Evolutionary conservation across 2,888 invertebrate genomes (phyloP).

Genomic region (Bembecia ichneumoniformis): DNA sequence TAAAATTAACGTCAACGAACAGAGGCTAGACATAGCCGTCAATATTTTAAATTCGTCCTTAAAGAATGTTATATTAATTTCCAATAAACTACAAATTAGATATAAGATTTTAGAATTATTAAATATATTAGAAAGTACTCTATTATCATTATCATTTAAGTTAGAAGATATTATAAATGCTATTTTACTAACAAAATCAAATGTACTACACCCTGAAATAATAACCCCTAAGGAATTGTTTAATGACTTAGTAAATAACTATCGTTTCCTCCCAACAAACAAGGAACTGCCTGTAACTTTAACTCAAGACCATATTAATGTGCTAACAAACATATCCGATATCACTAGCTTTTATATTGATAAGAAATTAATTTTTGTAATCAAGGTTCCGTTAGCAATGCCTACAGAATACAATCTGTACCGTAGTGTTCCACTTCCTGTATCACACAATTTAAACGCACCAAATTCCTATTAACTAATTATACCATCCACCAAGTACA

Average conservation of each 20-base stretch:
- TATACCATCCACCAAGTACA: too few species aligned
- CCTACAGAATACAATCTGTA: too few species aligned
- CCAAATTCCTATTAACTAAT: too few species aligned
- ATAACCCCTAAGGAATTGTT: slow-evolving; percentile 13
- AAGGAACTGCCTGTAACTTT: slow-evolving; percentile 9
- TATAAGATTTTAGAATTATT: slow-evolving; percentile 6
- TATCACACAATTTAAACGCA: too few species aligned
- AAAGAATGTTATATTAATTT: slow-evolving; percentile 6
- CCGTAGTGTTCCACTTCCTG: too few species aligned
- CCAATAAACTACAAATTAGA: slow-evolving; percentile 2
- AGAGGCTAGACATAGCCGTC: not conserved
- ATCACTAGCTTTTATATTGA: slow-evolving; percentile 10
- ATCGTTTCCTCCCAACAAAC: slow-evolving; percentile 8
- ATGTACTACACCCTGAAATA: slow-evolving; percentile 15
- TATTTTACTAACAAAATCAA: slow-evolving; percentile 10
- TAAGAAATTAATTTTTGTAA: slow-evolving; percentile 13
- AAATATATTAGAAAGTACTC: slow-evolving; percentile 6
- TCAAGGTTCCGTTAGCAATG: too few species aligned
- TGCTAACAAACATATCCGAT: slow-evolving; percentile 8
- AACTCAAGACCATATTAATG: slow-evolving; percentile 9
- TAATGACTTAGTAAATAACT: slow-evolving; percentile 12
- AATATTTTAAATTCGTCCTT: too few species aligned
- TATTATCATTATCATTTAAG: slow-evolving; percentile 11
- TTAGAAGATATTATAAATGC: slow-evolving; percentile 11
- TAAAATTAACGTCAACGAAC: not conserved